Evolutionary conservation across 1,140 invertebrate genomes (phyloP), one percentile per base, ranked within the genome.

Genomic region (Nephila pilipes): DNA sequence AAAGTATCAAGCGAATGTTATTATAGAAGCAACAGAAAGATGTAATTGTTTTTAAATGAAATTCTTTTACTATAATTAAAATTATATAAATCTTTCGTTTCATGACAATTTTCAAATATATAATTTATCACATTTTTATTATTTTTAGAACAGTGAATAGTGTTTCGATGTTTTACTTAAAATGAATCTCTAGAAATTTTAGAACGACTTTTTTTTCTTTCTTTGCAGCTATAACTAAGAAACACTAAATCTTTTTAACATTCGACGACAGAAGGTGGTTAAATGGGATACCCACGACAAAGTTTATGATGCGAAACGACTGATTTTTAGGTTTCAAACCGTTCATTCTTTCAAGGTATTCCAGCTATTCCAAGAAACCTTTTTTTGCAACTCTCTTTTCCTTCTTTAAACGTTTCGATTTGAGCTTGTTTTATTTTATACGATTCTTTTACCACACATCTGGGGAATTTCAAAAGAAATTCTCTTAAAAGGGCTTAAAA

Each of bases 221-320:
- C n/a, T 65, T 65, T n/a, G 32, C 10, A 16, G 25, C 29, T 36
- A 75, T 32, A 32, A 12, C 29, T 36, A 2, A 36, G 36, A 36
- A 29, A 10, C 69, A 10, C 69, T 4, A 75, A 75, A 36, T 18
- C 29, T 75, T 75, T 75, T 85, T 87, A 65, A 54, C 60, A 87
- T 54, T 69, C 32, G 60, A 54, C 57, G 57, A 87, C 58, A 65
- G 36, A 60, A 46, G 55, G 60, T 36, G 85, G 60, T 36, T 29
- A 69, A 65, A 69, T 65, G 55, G 85, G 60, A 65, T 69, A 60
- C n/a, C 60, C 8, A 14, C 32, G 32, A 57, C 29, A 25, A 69
- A 87, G 65, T 87, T 69, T 87, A 87, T 87, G 85, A 65, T 16
- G 25, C 38, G 85, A 32, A 87, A 87, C 57, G 36, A 87, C 85